Evolutionary conservation across 2,888 invertebrate genomes (phyloP), one percentile per base, ranked within the genome.

Genomic region (Sinotaia quadrata): DNA sequence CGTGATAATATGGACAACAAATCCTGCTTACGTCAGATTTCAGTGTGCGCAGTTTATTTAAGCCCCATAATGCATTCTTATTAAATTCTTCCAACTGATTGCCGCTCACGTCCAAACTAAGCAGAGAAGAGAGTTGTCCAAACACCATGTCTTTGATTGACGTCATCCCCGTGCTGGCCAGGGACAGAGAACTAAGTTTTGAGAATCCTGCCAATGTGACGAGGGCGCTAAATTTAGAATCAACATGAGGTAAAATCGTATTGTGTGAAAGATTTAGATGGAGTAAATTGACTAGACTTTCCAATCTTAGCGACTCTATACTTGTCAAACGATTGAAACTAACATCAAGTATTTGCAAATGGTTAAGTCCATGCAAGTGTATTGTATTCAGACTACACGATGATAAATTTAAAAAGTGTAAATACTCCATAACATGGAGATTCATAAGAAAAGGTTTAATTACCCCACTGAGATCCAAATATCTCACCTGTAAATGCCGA

Each of bases 11-110:
- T n/a, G n/a, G n/a, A n/a, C n/a, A n/a, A n/a, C n/a, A n/a, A n/a
- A n/a, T n/a, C 10, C 66, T 56, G 51, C 57, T 67, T 36, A 63
- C 63, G 44, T 71, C 71, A 4, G 71, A 52, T 7, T 37, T n/a
- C 5, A 71, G 33, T 12, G 36, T 33, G 33, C 49, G 36, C 21
- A 60, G 60, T 18, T 47, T n/a, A 18, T 12, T 29, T 18, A 60
- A 31, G 1, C 41, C 58, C 27, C 27, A 24, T 18, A 58, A 58
- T 41, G 44, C 41, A 27, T 58, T 27, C 31, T 41, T 37, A 44
- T 58, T 31, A n/a, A 58, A 58, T 2, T 58, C 58, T 15, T 12
- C 44, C 0, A 58, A 27, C 7, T 58, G 29, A 41, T 58, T 58
- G 15, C 34, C 60, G 18, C 56, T 52, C 31, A 70, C 31, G 56